phyloP scores from a whole-genome alignment of 2,113 vertebrate species.

The Hyaena hyaena region DNA sequence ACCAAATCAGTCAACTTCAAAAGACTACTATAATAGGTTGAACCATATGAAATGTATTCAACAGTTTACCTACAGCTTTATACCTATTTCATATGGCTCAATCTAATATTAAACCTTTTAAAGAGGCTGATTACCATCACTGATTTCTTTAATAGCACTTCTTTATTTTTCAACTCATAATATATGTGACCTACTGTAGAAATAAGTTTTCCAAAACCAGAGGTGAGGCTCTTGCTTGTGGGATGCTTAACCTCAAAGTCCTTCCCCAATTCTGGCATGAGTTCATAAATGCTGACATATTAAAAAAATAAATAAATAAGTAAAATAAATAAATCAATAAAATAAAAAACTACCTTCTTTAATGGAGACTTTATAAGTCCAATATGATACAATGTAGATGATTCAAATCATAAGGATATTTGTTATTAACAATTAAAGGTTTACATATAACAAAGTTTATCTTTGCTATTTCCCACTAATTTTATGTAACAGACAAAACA shows the following conservation, averaged over 20 bases:
- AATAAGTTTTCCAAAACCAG: background rate
- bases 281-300: background rate
- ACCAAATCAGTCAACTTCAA: background rate
- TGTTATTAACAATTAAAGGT: constrained; percentile 84
- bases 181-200: background rate
- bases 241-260: background rate
- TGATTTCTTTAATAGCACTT: background rate
- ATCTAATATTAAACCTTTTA: background rate
- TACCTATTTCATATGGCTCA: background rate
- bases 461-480: constrained; percentile 85
- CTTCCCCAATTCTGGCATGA: background rate
- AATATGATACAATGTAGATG: background rate
- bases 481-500: constrained; percentile 87
- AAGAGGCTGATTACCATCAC: background rate
- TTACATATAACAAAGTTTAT: constrained; percentile 79
- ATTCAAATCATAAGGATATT: background rate
- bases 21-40: background rate
- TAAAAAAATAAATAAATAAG: background rate
- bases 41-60: background rate
- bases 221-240: background rate
- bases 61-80: background rate
- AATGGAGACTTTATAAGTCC: background rate
- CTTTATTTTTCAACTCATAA: background rate
- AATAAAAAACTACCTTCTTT: background rate
- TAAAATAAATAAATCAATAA: too few relatives aligned